phyloP scores from a whole-genome alignment of 1,140 invertebrate genomes.

The Drosophila carrolli region DNA sequence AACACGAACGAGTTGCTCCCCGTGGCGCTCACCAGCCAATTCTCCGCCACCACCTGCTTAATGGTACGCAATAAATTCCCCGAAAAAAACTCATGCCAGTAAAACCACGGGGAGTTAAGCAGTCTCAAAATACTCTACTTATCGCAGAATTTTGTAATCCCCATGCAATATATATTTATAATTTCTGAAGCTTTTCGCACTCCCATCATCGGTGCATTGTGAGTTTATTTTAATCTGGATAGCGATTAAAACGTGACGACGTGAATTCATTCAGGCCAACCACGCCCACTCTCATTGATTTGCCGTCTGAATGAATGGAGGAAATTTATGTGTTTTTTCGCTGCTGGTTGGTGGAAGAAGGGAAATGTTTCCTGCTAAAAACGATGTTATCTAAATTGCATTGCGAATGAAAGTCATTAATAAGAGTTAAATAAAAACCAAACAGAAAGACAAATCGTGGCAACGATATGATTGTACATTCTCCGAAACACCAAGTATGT shows the following conservation, averaged over 20 bases:
- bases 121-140: slow-evolving; percentile 26
- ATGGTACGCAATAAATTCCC: slow-evolving; percentile 70
- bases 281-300: slow-evolving; percentile 1
- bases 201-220: slow-evolving; percentile 5
- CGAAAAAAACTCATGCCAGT: slow-evolving; percentile 15
- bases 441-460: slow-evolving; percentile 46
- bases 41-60: slow-evolving; percentile 39
- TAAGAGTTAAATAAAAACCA: slow-evolving; percentile 42
- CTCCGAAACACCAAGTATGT: neutral
- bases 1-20: slow-evolving; percentile 59
- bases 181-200: slow-evolving; percentile 8
- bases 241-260: slow-evolving; percentile 56
- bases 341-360: slow-evolving; percentile 7
- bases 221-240: slow-evolving; percentile 30
- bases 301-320: slow-evolving; percentile 13
- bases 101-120: slow-evolving; percentile 1
- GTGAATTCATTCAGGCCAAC: slow-evolving; percentile 6
- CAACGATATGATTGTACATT: slow-evolving; percentile 17
- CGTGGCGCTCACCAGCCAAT: slow-evolving; percentile 20
- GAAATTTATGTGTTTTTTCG: slow-evolving; percentile 32
- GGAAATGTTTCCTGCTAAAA: slow-evolving; percentile 30
- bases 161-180: slow-evolving; percentile 8
- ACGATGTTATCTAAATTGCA: slow-evolving; percentile 69
- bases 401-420: slow-evolving; percentile 60
- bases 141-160: slow-evolving; percentile 28